Evolutionary conservation across 2,888 invertebrate species (phyloP), one percentile per base, ranked within the genome.

Genomic region (Brachyptera risi): DNA sequence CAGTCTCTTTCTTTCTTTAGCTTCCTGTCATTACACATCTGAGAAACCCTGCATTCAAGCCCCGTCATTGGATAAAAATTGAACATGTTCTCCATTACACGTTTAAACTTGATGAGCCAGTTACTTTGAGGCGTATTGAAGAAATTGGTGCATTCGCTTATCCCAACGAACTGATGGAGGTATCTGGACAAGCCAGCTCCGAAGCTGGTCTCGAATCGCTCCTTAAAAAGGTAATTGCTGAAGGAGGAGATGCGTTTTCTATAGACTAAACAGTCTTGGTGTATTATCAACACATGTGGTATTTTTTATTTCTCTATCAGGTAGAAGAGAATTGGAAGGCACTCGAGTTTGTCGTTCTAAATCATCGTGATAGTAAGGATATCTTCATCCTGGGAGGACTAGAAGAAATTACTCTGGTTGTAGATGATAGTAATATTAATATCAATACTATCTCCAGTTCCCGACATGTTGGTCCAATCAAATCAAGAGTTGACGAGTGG

Each of bases 381-480:
- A 86, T 92, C 0, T 94, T 80, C 69, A 85, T 95, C 31, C 76
- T 95, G 58, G 94, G 92, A 1, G 87, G 89, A 0, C 79, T 90
- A 1, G 95, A 95, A 68, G 94, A 95, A 67, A 78, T 95, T 26
- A 92, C 92, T 73, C 80, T 85, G 0, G 80, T 86, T 1, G 74
- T 92, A 2, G 95, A 95, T 71, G 95, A 95, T 72, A 88, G 90
- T 69, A 89, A 87, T 73, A 92, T 95, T 58, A 88, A 88, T 70
- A 82, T 95, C 38, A 86, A 87, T 67, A 95, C 94, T 0, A 92
- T 96, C 51, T 84, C 89, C 0, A 92, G 92, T 69, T 94, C 94
- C 0, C 80, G 90, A 51, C 88, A 89, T 74, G 90, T 92, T 13
- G 92, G 88, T 0, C 92, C 92, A 0, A 92, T 96, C 62, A 90